A percentile compares a stretch with the other conserved stretches of the same genome.
Conservation (phyloP, 1,140 invertebrate genomes). For the Magallana angulata region DNA sequence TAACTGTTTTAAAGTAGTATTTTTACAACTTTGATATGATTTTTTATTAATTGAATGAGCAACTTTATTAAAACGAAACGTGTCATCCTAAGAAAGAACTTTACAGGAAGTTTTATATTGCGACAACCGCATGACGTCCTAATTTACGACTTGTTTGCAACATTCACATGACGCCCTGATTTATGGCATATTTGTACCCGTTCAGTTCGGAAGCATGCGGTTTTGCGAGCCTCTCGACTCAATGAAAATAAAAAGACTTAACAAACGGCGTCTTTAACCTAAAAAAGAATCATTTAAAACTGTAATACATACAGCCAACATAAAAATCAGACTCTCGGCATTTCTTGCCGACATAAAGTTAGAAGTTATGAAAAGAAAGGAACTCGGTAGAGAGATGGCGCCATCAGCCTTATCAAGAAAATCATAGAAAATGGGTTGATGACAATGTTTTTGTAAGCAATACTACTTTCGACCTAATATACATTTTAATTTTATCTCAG, state of each 20-base stretch:
- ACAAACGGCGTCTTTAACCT: not conserved
- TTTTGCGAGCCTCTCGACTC: constrained; percentile 11
- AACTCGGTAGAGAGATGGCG: not conserved
- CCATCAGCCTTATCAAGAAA: not conserved
- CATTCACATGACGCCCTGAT: not conserved
- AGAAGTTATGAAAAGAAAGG: too few species aligned
- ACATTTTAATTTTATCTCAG: too few species aligned
- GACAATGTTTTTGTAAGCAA: too few species aligned
- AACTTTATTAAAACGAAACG: too few species aligned
- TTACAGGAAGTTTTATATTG: too few species aligned
- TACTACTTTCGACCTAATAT: too few species aligned
- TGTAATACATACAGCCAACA: not conserved
- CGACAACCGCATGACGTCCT: too few species aligned
- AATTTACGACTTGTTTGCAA: not conserved
- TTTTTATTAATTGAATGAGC: too few species aligned
- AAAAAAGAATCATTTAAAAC: not conserved
- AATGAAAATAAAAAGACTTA: not conserved
- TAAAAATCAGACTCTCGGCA: not conserved
- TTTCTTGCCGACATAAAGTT: not conserved
- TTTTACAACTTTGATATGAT: too few species aligned
- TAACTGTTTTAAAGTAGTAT: too few species aligned
- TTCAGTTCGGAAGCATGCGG: constrained; percentile 8
- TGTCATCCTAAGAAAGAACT: too few species aligned
- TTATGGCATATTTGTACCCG: constrained; percentile 7
- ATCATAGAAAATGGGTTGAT: too few species aligned